A percentile compares a stretch with the other conserved stretches of the same genome.
Conservation (phyloP, 2,797 vertebrate genomes). For the Tragelaphus oryx region DNA sequence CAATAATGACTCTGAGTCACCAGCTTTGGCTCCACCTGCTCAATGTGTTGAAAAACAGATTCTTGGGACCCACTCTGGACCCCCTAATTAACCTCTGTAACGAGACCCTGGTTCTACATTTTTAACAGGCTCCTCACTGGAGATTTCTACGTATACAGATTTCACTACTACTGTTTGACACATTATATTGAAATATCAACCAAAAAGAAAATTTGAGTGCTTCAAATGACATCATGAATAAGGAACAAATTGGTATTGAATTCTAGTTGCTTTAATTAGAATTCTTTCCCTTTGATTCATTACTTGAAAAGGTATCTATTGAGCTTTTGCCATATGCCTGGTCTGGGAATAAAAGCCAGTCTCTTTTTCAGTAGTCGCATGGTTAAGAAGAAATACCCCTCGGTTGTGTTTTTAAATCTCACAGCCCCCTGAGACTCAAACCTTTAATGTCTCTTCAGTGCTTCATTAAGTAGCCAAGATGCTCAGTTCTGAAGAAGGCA, state of each 20-base stretch:
- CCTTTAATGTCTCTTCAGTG: not conserved
- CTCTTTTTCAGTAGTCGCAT: not conserved
- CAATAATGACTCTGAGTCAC: too few relatives aligned
- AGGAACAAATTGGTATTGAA: not conserved
- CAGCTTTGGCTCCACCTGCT: not conserved
- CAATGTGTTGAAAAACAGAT: not conserved
- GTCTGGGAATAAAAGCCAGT: not conserved
- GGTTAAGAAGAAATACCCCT: not conserved
- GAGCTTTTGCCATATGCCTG: not conserved
- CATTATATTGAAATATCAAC: not conserved
- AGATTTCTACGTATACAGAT: not conserved
- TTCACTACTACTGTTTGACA: not conserved
- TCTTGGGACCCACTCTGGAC: not conserved
- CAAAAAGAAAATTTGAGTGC: not conserved
- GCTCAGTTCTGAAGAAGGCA: not conserved
- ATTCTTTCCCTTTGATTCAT: not conserved
- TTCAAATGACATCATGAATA: not conserved
- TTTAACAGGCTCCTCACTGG: not conserved
- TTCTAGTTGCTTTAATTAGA: not conserved
- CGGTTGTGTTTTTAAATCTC: not conserved
- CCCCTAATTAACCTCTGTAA: not conserved
- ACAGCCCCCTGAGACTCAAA: not conserved
- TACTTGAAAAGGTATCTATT: not conserved
- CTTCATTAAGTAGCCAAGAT: not conserved
- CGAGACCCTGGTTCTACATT: not conserved